Conservation (phyloP, 2,888 invertebrate genomes). For the Perizoma flavofasciatum region DNA sequence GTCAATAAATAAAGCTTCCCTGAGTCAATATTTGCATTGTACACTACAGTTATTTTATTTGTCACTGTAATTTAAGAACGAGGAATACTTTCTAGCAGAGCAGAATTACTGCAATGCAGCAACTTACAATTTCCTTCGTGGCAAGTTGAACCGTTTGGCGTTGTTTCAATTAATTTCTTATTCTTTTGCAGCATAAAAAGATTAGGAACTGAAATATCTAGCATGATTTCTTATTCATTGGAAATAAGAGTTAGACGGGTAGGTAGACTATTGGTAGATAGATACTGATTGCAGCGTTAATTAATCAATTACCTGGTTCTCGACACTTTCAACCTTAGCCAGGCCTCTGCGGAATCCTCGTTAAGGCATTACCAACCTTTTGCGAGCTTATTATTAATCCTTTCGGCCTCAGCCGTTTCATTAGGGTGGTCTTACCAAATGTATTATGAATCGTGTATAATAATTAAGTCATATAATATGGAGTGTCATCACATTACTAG, state of each 20-base stretch:
- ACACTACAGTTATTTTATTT: conserved; percentile 24
- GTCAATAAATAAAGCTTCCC: conserved; percentile 24
- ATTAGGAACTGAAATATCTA: background rate
- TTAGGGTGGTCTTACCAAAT: conserved; percentile 6
- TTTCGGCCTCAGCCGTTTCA: conserved; percentile 30
- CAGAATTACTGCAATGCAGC: conserved; percentile 6
- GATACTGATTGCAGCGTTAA: conserved; percentile 62
- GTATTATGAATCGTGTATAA: background rate
- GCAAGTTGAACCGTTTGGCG: background rate
- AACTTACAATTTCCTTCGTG: background rate
- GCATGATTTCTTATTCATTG: background rate
- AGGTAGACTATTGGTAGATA: conserved; percentile 39
- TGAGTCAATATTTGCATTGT: conserved; percentile 32
- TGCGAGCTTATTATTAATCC: conserved; percentile 48
- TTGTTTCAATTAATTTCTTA: background rate
- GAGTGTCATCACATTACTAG: conserved; percentile 8
- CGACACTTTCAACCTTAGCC: conserved; percentile 46
- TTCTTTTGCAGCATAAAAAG: background rate
- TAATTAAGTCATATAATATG: background rate
- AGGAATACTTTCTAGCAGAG: background rate
- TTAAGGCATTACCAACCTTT: conserved; percentile 56
- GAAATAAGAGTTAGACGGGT: background rate
- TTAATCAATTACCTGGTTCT: conserved; percentile 65
- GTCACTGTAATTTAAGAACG: background rate
- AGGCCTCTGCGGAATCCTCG: conserved; percentile 52